Percentiles rank a stretch among this genome's conserved stretches.
Conservation (phyloP, 35 echinoderm and acorn worm species). For the Apostichopus japonicus region DNA sequence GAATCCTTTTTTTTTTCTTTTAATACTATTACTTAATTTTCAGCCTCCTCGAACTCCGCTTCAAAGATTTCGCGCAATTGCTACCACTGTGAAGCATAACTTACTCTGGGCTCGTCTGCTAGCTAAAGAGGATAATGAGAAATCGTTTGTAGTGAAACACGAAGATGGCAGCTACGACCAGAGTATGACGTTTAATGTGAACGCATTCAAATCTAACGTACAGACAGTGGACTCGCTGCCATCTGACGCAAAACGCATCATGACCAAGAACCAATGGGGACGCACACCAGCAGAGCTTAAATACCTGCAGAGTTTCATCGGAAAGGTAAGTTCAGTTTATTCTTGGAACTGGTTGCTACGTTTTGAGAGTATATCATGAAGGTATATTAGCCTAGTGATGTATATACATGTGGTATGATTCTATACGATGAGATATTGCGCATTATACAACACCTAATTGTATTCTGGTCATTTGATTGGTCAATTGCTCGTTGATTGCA, state of each 20-base stretch:
- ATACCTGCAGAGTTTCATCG: slow-evolving; percentile 70
- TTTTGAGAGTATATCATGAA: too few relatives aligned
- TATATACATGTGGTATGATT: too few relatives aligned
- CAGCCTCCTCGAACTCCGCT: slow-evolving; percentile 55
- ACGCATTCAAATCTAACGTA: slow-evolving; percentile 93
- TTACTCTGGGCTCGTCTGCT: slow-evolving; percentile 83
- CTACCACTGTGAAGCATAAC: slow-evolving; percentile 90
- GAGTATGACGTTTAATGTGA: slow-evolving; percentile 92
- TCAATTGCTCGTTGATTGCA: too few relatives aligned
- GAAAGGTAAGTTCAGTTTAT: slow-evolving; percentile 64
- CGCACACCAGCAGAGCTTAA: slow-evolving; percentile 66
- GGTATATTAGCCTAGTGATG: too few relatives aligned
- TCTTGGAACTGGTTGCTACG: too few relatives aligned
- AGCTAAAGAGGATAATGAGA: slow-evolving; percentile 59
- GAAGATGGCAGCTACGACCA: slow-evolving; percentile 76
- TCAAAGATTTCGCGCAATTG: slow-evolving; percentile 78
- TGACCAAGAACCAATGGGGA: slow-evolving; percentile 81
- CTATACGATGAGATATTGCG: too few relatives aligned
- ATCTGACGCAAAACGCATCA: slow-evolving; percentile 62
- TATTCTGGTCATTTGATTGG: too few relatives aligned
- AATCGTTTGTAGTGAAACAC: slow-evolving; percentile 79
- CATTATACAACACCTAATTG: too few relatives aligned
- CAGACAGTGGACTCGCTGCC: slow-evolving; percentile 75
- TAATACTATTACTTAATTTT: neutral
- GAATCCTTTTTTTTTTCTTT: too few relatives aligned